Percentiles rank a stretch among this genome's conserved stretches.
Conservation (phyloP, 2,888 invertebrate species). For the Spisula solida region DNA sequence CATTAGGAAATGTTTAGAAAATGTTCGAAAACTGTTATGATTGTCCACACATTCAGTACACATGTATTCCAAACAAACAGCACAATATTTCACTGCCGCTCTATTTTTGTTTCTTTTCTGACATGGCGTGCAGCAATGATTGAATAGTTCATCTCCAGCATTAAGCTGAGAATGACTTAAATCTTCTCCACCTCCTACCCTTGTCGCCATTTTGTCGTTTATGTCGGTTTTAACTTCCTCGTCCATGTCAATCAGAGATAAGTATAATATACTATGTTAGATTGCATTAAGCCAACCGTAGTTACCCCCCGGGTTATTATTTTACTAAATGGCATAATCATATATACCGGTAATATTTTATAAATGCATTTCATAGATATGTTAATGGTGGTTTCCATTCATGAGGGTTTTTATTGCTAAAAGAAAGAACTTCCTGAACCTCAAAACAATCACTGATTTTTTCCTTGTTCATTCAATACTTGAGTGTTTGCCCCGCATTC, state of each 20-base stretch:
- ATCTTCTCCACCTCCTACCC: neutral
- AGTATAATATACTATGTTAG: neutral
- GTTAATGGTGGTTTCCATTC: too few species aligned
- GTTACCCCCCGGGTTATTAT: too few species aligned
- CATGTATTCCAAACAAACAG: neutral
- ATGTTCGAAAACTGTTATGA: neutral
- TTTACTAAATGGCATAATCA: too few species aligned
- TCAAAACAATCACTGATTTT: too few species aligned
- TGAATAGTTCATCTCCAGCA: neutral
- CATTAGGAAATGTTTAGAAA: neutral
- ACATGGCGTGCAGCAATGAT: neutral
- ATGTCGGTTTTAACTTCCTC: too few species aligned
- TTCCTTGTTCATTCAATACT: too few species aligned
- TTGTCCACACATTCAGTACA: neutral
- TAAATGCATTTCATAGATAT: too few species aligned
- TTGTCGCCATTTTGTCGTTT: neutral
- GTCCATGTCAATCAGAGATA: neutral
- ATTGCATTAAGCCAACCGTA: too few species aligned
- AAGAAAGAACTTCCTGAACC: too few species aligned
- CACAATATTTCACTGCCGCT: slow-evolving; percentile 4
- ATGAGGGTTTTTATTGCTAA: too few species aligned
- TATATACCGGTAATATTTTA: too few species aligned
- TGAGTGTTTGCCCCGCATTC: too few species aligned
- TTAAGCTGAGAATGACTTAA: neutral
- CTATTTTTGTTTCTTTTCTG: neutral